These are phyloP conservation scores for Myzus persicae DNA, from an alignment of 1,140 invertebrate species.

Conservation along the genomic window DNA sequence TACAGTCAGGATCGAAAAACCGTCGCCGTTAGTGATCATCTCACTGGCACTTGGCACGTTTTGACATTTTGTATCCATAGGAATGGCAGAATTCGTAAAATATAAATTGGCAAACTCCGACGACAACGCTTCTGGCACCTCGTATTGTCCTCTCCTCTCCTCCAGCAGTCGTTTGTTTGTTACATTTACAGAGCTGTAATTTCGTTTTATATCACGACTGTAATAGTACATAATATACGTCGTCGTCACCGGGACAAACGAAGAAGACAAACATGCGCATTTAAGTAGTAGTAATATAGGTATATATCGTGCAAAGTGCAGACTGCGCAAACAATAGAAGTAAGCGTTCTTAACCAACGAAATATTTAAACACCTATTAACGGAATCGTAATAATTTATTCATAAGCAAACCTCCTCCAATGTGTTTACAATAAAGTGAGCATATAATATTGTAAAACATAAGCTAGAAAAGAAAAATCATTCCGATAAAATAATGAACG, in stretches of 20 bases:
- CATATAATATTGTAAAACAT: background rate
- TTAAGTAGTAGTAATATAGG: background rate
- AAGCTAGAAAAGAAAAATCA: background rate
- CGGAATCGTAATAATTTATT: slow-evolving; percentile 9
- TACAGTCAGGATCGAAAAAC: background rate
- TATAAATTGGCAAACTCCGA: slow-evolving; percentile 53
- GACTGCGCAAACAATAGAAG: background rate
- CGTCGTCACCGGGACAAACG: background rate
- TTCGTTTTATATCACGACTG: background rate
- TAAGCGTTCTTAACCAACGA: background rate
- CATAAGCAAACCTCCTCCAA: background rate
- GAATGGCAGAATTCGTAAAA: slow-evolving; percentile 50
- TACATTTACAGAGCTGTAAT: slow-evolving; percentile 24
- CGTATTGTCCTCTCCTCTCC: background rate
- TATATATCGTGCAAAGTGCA: background rate
- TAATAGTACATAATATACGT: background rate
- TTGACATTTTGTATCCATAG: slow-evolving; percentile 35
- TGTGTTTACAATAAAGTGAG: background rate
- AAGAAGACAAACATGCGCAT: background rate
- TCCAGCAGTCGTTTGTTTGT: background rate
- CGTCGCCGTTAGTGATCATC: background rate
- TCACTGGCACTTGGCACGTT: slow-evolving; percentile 26
- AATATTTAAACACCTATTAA: background rate
- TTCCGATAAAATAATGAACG: background rate
- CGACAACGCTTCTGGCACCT: slow-evolving; percentile 47